Conservation (phyloP, 2,797 vertebrate genomes). For the Onychomys torridus region DNA sequence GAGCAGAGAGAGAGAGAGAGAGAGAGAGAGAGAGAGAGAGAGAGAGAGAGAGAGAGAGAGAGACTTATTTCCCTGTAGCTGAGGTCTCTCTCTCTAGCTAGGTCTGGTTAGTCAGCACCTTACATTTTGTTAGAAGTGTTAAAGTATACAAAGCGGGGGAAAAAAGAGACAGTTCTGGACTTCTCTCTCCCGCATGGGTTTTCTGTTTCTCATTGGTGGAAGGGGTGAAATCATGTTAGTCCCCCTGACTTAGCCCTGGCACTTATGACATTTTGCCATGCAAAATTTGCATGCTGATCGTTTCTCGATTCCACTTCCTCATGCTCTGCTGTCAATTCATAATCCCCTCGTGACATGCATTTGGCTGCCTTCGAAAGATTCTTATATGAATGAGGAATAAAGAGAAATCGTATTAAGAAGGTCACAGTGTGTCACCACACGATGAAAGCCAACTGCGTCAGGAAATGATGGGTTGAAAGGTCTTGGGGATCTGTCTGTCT, state of each 20-base stretch:
- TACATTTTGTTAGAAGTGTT: neutral
- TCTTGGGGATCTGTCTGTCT: neutral
- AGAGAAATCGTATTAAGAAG: neutral
- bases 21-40: no score
- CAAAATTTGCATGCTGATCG: neutral
- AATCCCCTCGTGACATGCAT: neutral
- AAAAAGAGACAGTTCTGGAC: neutral
- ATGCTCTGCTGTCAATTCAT: neutral
- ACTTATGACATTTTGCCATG: neutral
- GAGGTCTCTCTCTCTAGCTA: neutral
- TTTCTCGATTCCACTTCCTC: slow-evolving; percentile 31
- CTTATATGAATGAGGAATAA: neutral
- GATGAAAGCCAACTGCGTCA: neutral
- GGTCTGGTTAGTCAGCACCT: neutral
- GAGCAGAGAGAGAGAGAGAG: neutral
- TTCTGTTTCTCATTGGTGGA: neutral
- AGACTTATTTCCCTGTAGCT: neutral
- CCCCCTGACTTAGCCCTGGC: neutral
- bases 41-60: no score
- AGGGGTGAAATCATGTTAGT: neutral
- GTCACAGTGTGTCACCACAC: neutral
- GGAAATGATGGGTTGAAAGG: neutral
- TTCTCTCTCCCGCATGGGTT: neutral
- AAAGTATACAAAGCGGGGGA: neutral
- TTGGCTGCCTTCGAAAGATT: slow-evolving; percentile 54